These are phyloP conservation scores for Microctenopoma stevenorrisi DNA, from an alignment of 2,797 vertebrate genomes.

Conservation along the genomic window DNA sequence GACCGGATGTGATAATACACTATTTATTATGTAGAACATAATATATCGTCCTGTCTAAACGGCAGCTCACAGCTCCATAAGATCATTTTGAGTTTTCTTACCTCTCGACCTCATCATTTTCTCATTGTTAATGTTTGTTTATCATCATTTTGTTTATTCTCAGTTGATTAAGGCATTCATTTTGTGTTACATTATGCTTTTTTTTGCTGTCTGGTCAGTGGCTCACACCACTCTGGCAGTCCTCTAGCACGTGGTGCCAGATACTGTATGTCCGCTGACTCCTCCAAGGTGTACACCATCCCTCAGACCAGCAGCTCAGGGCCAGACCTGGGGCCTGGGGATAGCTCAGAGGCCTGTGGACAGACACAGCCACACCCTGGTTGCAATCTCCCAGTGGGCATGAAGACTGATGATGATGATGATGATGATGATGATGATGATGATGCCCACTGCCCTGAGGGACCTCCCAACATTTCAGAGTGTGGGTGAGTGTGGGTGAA, in stretches of 20 bases:
- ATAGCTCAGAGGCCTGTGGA: conserved; percentile 78
- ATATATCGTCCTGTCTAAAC: conserved; percentile 20
- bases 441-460: conserved; percentile 86
- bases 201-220: conserved; percentile 81
- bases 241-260: conserved; percentile 89
- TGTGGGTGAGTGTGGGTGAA: conserved; percentile 88
- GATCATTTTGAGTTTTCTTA: conserved; percentile 30
- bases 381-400: conserved; percentile 84
- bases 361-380: conserved; percentile 83
- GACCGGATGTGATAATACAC: conserved; percentile 34
- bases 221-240: conserved; percentile 93
- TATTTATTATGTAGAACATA: conserved; percentile 1
- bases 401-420: conserved; percentile 86
- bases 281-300: conserved; percentile 93
- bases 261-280: conserved; percentile 89
- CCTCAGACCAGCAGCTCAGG: conserved; percentile 82
- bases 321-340: conserved; percentile 58
- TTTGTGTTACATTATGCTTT: conserved; percentile 67
- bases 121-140: conserved; percentile 47
- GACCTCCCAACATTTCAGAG: conserved; percentile 86
- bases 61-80: not conserved
- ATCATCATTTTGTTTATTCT: conserved; percentile 15
- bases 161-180: conserved; percentile 31
- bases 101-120: conserved; percentile 19
- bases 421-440: conserved; percentile 78